Conservation (phyloP, 2,888 invertebrate genomes). For the Coremacera marginata region DNA sequence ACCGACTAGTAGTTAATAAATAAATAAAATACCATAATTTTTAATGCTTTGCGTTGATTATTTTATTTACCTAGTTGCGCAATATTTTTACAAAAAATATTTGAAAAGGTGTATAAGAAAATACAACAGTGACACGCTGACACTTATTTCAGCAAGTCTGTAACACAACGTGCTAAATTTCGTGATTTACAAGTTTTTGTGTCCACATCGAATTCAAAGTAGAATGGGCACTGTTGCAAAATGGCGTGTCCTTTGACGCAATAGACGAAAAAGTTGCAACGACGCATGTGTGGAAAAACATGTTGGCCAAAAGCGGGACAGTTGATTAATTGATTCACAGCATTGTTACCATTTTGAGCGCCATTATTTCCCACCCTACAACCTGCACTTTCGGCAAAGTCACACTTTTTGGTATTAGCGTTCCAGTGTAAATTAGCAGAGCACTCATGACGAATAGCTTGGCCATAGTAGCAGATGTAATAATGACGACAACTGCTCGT, state of each 20-base stretch:
- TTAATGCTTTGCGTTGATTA: no score
- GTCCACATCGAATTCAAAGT: constrained; percentile 62
- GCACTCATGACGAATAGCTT: constrained; percentile 62
- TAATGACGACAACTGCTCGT: constrained; percentile 60
- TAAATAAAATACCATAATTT: no score
- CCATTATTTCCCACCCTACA: constrained; percentile 50
- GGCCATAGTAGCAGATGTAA: constrained; percentile 66
- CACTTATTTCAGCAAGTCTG: constrained; percentile 48
- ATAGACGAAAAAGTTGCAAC: constrained; percentile 65
- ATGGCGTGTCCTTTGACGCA: constrained; percentile 66
- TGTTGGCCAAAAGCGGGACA: constrained; percentile 63
- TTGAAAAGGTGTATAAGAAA: no score
- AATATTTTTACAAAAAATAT: no score
- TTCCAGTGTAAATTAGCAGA: constrained; percentile 65
- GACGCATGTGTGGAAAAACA: constrained; percentile 63
- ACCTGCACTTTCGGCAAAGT: constrained; percentile 60
- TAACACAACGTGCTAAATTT: constrained; percentile 60
- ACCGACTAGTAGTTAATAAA: no score
- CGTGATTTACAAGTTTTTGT: constrained; percentile 61
- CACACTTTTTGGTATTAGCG: constrained; percentile 60
- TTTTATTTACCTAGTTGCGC: no score
- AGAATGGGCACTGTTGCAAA: constrained; percentile 66
- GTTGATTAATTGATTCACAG: constrained; percentile 49
- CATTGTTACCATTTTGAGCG: constrained; percentile 2
- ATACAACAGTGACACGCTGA: no score